Conservation (phyloP, 1,140 invertebrate genomes). For the Metaphire vulgaris region DNA sequence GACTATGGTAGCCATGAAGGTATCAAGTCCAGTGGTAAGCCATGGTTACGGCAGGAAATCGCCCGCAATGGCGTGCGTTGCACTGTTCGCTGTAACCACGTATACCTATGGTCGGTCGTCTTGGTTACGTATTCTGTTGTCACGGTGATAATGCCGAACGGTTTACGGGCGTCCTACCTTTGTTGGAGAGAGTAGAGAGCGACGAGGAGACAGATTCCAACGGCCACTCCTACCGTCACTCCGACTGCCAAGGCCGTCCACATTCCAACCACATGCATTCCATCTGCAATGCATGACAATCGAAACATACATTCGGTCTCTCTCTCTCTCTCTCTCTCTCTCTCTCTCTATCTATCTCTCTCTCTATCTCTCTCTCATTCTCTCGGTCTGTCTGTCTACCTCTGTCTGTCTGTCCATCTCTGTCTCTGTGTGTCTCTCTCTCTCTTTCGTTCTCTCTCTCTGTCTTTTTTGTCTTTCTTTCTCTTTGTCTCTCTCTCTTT, state of each 20-base stretch:
- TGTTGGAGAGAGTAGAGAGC: not conserved
- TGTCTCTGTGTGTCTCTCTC: not conserved
- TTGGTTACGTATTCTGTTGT: too few species aligned
- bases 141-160: too few species aligned
- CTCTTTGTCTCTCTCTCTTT: not conserved
- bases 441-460: not conserved
- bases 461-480: not conserved
- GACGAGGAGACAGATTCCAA: not conserved
- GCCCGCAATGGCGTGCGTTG: too few species aligned
- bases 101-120: too few species aligned
- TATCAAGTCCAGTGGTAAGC: too few species aligned
- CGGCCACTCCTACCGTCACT: not conserved
- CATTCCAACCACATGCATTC: not conserved
- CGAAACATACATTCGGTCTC: not conserved
- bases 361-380: too few species aligned
- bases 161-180: not conserved
- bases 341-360: not conserved
- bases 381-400: not conserved
- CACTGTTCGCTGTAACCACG: too few species aligned
- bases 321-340: not conserved
- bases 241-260: not conserved
- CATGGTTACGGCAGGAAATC: too few species aligned
- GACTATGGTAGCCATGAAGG: too few species aligned
- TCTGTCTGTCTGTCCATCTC: not conserved
- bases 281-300: not conserved